phyloP scores from a whole-genome alignment of 2,888 invertebrate genomes.

The Drosophila ezoana region DNA sequence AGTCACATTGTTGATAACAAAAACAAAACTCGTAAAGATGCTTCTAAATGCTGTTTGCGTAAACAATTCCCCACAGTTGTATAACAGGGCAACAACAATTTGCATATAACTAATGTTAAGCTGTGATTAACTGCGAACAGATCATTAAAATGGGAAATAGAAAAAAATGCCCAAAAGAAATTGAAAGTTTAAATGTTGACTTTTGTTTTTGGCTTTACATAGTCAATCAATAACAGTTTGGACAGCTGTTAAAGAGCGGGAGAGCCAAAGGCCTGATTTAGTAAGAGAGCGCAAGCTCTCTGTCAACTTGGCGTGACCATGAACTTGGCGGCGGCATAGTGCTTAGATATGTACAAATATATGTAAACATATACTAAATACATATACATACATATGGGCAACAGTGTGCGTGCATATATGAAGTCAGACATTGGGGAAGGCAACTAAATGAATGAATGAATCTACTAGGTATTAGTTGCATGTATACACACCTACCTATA shows the following conservation, averaged over 20 bases:
- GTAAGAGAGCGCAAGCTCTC: slow-evolving; percentile 67
- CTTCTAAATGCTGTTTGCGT: slow-evolving; percentile 2
- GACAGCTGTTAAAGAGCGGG: slow-evolving; percentile 28
- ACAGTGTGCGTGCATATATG: slow-evolving; percentile 13
- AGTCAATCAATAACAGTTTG: slow-evolving; percentile 37
- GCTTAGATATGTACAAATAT: slow-evolving; percentile 23
- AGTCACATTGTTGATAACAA: slow-evolving; percentile 37
- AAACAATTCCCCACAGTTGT: slow-evolving; percentile 8
- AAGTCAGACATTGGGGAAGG: slow-evolving; percentile 32
- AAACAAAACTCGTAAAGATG: slow-evolving; percentile 22
- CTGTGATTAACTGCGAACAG: slow-evolving; percentile 18
- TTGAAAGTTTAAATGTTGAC: slow-evolving; percentile 55
- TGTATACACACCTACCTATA: slow-evolving; percentile 1
- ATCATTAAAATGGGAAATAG: slow-evolving; percentile 17
- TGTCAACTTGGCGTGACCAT: slow-evolving; percentile 66
- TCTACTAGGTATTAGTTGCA: slow-evolving; percentile 20
- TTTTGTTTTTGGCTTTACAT: slow-evolving; percentile 31
- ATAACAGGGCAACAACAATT: slow-evolving; percentile 16
- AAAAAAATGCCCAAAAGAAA: slow-evolving; percentile 41
- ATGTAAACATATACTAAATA: not conserved
- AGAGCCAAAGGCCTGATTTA: slow-evolving; percentile 6
- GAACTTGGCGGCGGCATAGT: slow-evolving; percentile 73
- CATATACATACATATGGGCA: slow-evolving; percentile 13
- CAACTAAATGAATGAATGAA: slow-evolving; percentile 58
- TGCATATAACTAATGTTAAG: slow-evolving; percentile 2